Percentiles rank a stretch among this genome's conserved stretches.
Conservation (phyloP, 2,797 vertebrate genomes). For the Cyclura pinguis region DNA sequence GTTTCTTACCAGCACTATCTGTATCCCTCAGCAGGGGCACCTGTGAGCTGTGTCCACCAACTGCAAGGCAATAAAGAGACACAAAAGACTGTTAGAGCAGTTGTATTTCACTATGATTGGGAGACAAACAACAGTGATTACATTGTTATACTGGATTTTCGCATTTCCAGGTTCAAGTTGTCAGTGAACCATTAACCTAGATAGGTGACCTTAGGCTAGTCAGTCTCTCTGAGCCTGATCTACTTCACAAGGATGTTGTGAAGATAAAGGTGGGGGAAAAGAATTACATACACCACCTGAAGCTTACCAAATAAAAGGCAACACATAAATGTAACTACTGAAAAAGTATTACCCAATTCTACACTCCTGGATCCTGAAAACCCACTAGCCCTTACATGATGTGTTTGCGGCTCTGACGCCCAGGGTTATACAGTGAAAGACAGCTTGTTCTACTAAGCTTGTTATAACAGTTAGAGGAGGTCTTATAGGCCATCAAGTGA, state of each 20-base stretch:
- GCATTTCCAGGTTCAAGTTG: neutral
- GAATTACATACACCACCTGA: neutral
- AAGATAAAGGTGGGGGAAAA: neutral
- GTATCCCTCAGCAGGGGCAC: constrained; percentile 87
- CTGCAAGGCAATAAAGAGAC: constrained; percentile 32
- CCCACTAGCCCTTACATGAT: too few relatives aligned
- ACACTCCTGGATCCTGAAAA: neutral
- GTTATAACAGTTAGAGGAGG: neutral
- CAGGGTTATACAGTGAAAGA: neutral
- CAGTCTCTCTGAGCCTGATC: neutral
- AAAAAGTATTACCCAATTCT: neutral
- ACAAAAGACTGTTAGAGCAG: neutral
- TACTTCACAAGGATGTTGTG: neutral
- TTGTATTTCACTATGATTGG: neutral
- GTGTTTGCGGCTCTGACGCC: neutral
- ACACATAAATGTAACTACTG: neutral
- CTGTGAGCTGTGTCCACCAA: constrained; percentile 90
- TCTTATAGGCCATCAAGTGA: neutral
- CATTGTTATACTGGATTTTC: neutral
- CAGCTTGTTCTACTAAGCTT: too few relatives aligned
- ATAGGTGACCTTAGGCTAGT: neutral
- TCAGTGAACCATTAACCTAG: neutral
- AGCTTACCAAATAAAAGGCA: neutral
- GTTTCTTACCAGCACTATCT: constrained; percentile 83
- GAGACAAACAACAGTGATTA: neutral